A percentile compares a stretch with the other conserved stretches of the same genome.
Conservation (phyloP, 37 sponge, comb jelly and placozoan genomes). For the Cladorhizidae sp. region DNA sequence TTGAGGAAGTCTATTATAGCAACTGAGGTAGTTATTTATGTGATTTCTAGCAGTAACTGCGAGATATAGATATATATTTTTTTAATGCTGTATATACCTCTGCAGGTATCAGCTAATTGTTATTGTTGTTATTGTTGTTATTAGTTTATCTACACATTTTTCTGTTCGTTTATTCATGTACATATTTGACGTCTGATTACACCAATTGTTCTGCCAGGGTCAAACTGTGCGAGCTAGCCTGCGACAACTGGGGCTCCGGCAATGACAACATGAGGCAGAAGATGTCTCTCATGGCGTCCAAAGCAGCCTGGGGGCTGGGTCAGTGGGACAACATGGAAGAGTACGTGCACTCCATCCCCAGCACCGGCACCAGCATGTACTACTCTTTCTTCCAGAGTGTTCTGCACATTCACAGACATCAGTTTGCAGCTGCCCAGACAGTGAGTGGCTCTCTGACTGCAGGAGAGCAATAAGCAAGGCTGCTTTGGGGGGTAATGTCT, state of each 20-base stretch:
- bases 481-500: too few relatives aligned
- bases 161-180: too few relatives aligned
- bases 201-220: constrained; percentile 30
- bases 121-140: too few relatives aligned
- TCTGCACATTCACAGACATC: constrained; percentile 63
- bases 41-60: too few relatives aligned
- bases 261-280: constrained; percentile 68
- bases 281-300: constrained; percentile 92
- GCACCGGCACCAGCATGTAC: constrained; percentile 42
- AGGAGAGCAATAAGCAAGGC: too few relatives aligned
- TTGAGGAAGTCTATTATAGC: too few relatives aligned
- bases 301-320: constrained; percentile 95
- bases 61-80: too few relatives aligned
- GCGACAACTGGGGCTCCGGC: constrained; percentile 80
- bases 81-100: too few relatives aligned
- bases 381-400: constrained; percentile 88
- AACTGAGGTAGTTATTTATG: too few relatives aligned
- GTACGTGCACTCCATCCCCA: constrained; percentile 73
- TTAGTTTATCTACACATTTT: too few relatives aligned
- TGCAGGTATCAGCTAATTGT: too few relatives aligned
- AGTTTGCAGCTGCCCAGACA: constrained; percentile 68
- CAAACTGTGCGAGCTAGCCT: constrained; percentile 69
- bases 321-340: constrained; percentile 89
- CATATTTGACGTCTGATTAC: too few relatives aligned
- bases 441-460: constrained; percentile 47